Base-by-base conservation (phyloP, 1,140 invertebrate species). In the Temnothorax curvispinosus region DNA sequence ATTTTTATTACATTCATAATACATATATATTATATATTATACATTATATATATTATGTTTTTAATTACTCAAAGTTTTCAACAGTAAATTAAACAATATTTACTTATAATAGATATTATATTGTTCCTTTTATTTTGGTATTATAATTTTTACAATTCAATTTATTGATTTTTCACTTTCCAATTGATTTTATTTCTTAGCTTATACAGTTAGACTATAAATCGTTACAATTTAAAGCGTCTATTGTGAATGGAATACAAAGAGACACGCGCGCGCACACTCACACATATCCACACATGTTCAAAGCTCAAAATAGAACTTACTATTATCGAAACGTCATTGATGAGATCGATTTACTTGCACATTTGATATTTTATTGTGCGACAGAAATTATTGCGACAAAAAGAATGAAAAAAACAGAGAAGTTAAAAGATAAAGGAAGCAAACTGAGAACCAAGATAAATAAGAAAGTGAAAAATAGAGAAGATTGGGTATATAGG, bases 161-260 rank as follows among this genome's bases (percentile, higher is more conserved):
- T 35, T 38, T 5, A 38, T 38, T 64, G 8, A 65, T 65, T 11
- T 65, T 65, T 65, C 8, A 65, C 62, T 65, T 7, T 8, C 3
- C 35, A 65, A 65, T 18, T 38, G 2, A 64, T 65, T 64, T 7
- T 64, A 38, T 18, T 64, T 38, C 15, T 64, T 64, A 64, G 7
- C 15, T 38, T 38, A 15, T 13, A 64, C 1, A 64, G 3, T 2
- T 64, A 64, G 8, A 60, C 21, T 60, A 60, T 60, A 60, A 60
- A 60, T 60, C 21, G 56, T 60, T 64, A 64, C 62, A 64, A 38
- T 38, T 38, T 64, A 38, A 64, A 38, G 62, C 62, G 15, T 64
- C 32, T 64, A 64, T 64, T 64, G 62, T 64, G 62, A 38, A 64
- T 38, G n/a, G 62, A 64, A 64, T 35, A 38, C 32, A 64, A 62